These are phyloP conservation scores for Drosophila borborema DNA, from an alignment of 2,888 invertebrate genomes.

Conservation along the genomic window DNA sequence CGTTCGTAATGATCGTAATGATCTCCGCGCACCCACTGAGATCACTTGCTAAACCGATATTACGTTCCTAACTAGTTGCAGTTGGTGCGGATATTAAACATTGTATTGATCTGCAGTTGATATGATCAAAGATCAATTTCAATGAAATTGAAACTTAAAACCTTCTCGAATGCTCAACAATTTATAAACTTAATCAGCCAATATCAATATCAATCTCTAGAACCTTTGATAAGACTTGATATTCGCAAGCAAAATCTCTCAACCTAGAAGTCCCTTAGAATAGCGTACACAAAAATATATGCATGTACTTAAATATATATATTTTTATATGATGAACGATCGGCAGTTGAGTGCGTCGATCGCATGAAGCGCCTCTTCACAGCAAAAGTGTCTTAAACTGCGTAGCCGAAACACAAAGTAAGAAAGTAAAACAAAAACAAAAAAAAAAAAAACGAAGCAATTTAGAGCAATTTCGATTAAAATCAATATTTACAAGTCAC, in stretches of 20 bases:
- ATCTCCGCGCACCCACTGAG: constrained; percentile 1
- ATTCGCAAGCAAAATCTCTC: not conserved
- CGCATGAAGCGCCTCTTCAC: constrained; percentile 55
- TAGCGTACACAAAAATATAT: not conserved
- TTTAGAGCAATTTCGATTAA: constrained; percentile 83
- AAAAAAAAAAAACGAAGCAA: constrained; percentile 47
- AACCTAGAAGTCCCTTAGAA: not conserved
- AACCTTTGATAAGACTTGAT: not conserved
- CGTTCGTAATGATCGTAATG: constrained; percentile 9
- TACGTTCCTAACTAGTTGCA: constrained; percentile 10
- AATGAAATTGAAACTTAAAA: not conserved
- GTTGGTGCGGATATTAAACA: not conserved
- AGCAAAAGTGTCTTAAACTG: constrained; percentile 79
- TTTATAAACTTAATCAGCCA: not conserved
- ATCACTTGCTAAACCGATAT: not conserved
- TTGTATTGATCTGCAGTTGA: not conserved
- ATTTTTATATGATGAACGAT: constrained; percentile 8
- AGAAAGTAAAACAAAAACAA: not conserved
- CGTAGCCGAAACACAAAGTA: constrained; percentile 51
- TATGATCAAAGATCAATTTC: not conserved
- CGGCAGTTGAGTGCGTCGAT: constrained; percentile 1
- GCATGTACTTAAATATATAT: not conserved
- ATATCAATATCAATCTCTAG: not conserved
- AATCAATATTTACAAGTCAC: constrained; percentile 81
- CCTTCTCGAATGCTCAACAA: not conserved